These are phyloP conservation scores for Acrobasis repandana DNA, from an alignment of 2,888 invertebrate species.

Conservation along the genomic window DNA sequence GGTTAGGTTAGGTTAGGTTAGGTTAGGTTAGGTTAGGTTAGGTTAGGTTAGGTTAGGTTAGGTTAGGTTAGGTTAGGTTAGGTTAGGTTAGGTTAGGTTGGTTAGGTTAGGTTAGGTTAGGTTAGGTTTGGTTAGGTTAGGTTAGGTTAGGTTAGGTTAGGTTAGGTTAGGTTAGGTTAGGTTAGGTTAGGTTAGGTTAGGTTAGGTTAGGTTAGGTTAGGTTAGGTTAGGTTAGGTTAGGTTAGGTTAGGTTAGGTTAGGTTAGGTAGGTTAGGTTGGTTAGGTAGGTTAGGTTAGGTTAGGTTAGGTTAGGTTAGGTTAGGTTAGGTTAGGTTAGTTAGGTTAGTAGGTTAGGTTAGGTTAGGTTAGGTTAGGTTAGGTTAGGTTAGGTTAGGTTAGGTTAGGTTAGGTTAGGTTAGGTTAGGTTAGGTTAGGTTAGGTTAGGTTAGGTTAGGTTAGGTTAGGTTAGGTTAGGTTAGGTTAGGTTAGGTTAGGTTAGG, in stretches of 20 bases:
- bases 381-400: constrained; percentile 37
- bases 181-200: constrained; percentile 30
- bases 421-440: constrained; percentile 37
- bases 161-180: constrained; percentile 30
- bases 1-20: constrained; percentile 29
- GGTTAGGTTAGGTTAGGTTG: constrained; percentile 30
- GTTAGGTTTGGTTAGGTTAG: constrained; percentile 29
- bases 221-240: constrained; percentile 28
- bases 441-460: constrained; percentile 36
- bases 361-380: constrained; percentile 36
- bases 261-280: constrained; percentile 27
- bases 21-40: constrained; percentile 29
- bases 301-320: constrained; percentile 33
- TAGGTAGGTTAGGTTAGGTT: constrained; percentile 26
- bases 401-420: constrained; percentile 36
- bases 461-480: constrained; percentile 30
- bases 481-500: constrained; percentile 34
- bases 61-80: constrained; percentile 29
- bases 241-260: constrained; percentile 31
- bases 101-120: constrained; percentile 28
- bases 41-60: constrained; percentile 30
- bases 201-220: constrained; percentile 28
- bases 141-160: constrained; percentile 31
- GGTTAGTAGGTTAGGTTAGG: constrained; percentile 34
- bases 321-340: constrained; percentile 32